These are phyloP conservation scores for Zophobas atratus DNA, from an alignment of 1,140 invertebrate species.

Conservation along the genomic window DNA sequence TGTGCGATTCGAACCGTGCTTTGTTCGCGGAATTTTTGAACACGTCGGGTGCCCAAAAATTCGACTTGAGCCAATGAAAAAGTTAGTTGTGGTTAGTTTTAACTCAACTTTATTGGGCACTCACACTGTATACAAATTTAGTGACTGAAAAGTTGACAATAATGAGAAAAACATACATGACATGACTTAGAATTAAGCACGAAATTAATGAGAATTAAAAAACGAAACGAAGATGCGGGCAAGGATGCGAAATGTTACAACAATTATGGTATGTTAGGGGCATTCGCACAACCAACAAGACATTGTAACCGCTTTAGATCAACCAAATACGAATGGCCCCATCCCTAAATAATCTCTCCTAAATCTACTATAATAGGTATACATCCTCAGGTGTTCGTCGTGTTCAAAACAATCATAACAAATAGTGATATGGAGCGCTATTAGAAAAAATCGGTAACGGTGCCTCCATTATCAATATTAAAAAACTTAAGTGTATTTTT, in stretches of 20 bases:
- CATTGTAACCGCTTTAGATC: constrained; percentile 5
- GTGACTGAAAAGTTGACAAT: constrained; percentile 32
- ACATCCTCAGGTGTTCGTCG: constrained; percentile 20
- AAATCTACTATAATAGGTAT: not conserved
- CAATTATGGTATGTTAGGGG: constrained; percentile 16
- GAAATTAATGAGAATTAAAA: constrained; percentile 25
- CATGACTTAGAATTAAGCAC: constrained; percentile 37
- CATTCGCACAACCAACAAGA: constrained; percentile 30
- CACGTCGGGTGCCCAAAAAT: constrained; percentile 53
- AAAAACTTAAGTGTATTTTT: not conserved
- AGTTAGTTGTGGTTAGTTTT: constrained; percentile 67
- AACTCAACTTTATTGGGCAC: constrained; percentile 75
- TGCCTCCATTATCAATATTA: no score
- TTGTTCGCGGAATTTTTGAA: constrained; percentile 56
- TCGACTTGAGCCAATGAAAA: constrained; percentile 52
- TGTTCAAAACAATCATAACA: constrained; percentile 5
- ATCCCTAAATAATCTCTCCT: constrained; percentile 13
- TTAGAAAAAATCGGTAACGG: constrained; percentile 1
- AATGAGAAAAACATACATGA: constrained; percentile 36
- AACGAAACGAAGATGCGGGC: constrained; percentile 24
- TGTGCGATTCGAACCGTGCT: constrained; percentile 66
- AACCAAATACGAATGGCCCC: constrained; percentile 34
- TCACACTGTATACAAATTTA: constrained; percentile 63
- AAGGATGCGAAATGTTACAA: constrained; percentile 6
- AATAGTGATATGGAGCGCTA: constrained; percentile 7